These are phyloP conservation scores for Prenolepis imparis DNA, from an alignment of 2,888 invertebrate genomes.

Conservation along the genomic window DNA sequence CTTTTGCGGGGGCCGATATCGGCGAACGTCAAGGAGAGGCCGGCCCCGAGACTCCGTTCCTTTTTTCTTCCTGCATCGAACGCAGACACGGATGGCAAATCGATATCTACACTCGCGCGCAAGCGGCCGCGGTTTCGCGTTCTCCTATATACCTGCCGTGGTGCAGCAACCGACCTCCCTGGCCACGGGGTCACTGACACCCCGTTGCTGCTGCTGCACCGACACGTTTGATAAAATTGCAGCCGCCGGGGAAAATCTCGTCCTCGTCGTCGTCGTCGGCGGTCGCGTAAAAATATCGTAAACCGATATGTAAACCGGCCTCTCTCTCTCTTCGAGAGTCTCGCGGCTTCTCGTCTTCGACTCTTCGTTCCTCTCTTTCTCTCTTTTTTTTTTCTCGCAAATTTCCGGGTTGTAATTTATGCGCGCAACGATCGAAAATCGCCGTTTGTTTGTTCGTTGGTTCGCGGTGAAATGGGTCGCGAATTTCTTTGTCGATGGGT, in stretches of 20 bases:
- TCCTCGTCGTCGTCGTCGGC: no score
- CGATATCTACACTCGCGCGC: constrained; percentile 74
- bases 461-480: constrained; percentile 42
- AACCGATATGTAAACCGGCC: constrained; percentile 27
- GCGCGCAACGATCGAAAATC: not conserved
- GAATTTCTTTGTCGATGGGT: constrained; percentile 54
- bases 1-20: constrained; percentile 68
- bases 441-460: constrained; percentile 4
- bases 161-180: constrained; percentile 49
- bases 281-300: constrained; percentile 36
- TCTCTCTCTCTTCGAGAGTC: not conserved
- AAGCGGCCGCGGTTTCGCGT: constrained; percentile 68
- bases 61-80: constrained; percentile 72
- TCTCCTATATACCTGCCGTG: constrained; percentile 66
- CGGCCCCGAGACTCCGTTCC: constrained; percentile 62
- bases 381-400: not conserved
- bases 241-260: constrained; percentile 51
- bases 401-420: constrained; percentile 22
- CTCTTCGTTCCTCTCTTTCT: not conserved
- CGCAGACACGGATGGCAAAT: constrained; percentile 75
- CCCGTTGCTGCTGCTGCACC: constrained; percentile 38
- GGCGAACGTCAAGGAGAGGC: constrained; percentile 73
- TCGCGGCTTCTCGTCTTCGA: not conserved
- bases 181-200: constrained; percentile 74
- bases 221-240: constrained; percentile 62